These are phyloP conservation scores for Liodrosophila aerea DNA, from an alignment of 2,888 invertebrate genomes.

Conservation along the genomic window DNA sequence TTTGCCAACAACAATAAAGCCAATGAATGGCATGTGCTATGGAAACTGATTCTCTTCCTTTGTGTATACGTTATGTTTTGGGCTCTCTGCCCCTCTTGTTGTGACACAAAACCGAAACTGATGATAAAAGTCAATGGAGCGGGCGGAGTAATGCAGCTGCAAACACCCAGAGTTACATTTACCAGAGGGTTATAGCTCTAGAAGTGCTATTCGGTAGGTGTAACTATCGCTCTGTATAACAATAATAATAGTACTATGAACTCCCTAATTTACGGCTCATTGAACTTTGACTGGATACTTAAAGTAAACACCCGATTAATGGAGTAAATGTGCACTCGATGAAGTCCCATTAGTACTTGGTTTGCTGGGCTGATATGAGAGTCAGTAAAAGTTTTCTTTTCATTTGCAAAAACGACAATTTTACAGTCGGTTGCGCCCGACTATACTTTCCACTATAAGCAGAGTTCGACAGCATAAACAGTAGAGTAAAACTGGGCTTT, in stretches of 20 bases:
- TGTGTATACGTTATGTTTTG: neutral
- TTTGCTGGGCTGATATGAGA: too few relatives aligned
- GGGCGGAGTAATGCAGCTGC: conserved; percentile 68
- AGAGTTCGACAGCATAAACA: too few relatives aligned
- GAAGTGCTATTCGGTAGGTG: conserved; percentile 40
- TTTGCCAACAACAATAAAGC: conserved; percentile 37
- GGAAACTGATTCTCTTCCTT: neutral
- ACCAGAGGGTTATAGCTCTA: conserved; percentile 12
- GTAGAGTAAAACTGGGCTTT: too few relatives aligned
- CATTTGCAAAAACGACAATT: too few relatives aligned
- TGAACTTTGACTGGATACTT: too few relatives aligned
- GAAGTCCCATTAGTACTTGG: too few relatives aligned
- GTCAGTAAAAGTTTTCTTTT: too few relatives aligned
- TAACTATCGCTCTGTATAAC: conserved; percentile 8
- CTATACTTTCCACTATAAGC: too few relatives aligned
- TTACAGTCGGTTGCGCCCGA: too few relatives aligned
- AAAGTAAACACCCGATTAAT: too few relatives aligned
- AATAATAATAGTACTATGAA: conserved; percentile 28
- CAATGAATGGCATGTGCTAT: conserved; percentile 55
- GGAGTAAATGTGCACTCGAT: too few relatives aligned
- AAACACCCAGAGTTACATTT: neutral
- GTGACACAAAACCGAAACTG: conserved; percentile 55
- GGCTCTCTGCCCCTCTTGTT: conserved; percentile 67
- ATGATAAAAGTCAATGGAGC: conserved; percentile 51
- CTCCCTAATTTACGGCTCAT: conserved; percentile 64